Percentiles rank a stretch among this genome's conserved stretches.
These are phyloP conservation scores for Diogma glabrata DNA, from an alignment of 2,888 invertebrate genomes.

Conservation along the genomic window DNA sequence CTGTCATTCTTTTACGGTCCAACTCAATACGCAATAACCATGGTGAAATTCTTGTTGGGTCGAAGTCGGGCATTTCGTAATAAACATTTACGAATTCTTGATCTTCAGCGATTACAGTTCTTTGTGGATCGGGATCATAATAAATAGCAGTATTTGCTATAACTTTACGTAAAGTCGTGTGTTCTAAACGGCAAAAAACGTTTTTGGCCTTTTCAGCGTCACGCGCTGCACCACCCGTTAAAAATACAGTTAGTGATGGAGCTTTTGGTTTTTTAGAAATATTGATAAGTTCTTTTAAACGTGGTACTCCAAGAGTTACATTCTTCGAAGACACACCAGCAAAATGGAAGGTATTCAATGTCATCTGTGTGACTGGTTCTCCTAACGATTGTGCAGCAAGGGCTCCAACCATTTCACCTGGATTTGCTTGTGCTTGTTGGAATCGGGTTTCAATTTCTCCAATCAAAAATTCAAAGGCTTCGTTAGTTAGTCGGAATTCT, in stretches of 20 bases:
- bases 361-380: conserved; percentile 99
- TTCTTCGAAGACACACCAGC: conserved; percentile 99
- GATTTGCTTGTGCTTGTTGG: conserved; percentile 89
- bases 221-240: conserved; percentile 93
- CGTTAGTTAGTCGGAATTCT: conserved; percentile 83
- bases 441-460: conserved; percentile 99
- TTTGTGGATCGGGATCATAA: conserved; percentile 98
- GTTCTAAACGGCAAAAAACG: conserved; percentile 93
- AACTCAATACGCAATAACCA: conserved; percentile 97
- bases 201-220: conserved; percentile 99
- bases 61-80: conserved; percentile 99
- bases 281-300: conserved; percentile 95
- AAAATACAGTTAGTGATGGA: conserved; percentile 94
- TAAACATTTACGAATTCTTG: conserved; percentile 99
- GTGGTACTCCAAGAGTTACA: conserved; percentile 98
- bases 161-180: conserved; percentile 91
- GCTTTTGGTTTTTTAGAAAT: conserved; percentile 99
- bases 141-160: conserved; percentile 99
- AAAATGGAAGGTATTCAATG: conserved; percentile 99
- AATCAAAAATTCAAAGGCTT: conserved; percentile 99
- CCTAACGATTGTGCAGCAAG: conserved; percentile 97
- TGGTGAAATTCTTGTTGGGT: conserved; percentile 92
- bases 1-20: conserved; percentile 97
- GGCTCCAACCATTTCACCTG: conserved; percentile 99
- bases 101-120: conserved; percentile 97